These are phyloP conservation scores for Trichosurus vulpecula DNA, from an alignment of 2,797 vertebrate genomes.

Conservation along the genomic window DNA sequence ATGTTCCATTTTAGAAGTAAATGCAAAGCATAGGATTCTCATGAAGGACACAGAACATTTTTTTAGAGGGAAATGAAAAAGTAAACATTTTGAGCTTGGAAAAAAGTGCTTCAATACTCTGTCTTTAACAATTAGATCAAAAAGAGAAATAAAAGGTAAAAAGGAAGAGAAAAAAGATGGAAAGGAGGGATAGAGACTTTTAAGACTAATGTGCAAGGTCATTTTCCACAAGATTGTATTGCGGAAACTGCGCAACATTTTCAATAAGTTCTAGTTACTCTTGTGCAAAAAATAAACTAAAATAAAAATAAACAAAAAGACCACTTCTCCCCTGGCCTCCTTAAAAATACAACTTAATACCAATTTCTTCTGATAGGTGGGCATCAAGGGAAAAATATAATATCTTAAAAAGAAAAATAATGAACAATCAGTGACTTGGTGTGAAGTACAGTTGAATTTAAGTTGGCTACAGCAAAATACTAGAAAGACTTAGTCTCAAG, in stretches of 20 bases:
- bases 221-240: neutral
- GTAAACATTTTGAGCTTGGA: neutral
- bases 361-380: neutral
- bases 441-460: neutral
- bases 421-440: neutral
- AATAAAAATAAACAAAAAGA: neutral
- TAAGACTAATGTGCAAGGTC: neutral
- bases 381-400: neutral
- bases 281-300: neutral
- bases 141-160: neutral
- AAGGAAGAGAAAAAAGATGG: neutral
- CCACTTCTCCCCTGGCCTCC: neutral
- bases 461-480: neutral
- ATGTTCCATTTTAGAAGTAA: constrained; percentile 1
- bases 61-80: constrained; percentile 11
- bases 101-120: neutral
- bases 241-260: neutral
- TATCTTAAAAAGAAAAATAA: neutral
- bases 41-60: neutral
- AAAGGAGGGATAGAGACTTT: neutral
- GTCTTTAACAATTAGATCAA: neutral
- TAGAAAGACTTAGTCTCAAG: neutral
- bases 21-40: neutral
- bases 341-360: neutral
- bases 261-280: neutral